Evolutionary conservation across 2,888 invertebrate genomes (phyloP).

Genomic region (Lithosia quadra): DNA sequence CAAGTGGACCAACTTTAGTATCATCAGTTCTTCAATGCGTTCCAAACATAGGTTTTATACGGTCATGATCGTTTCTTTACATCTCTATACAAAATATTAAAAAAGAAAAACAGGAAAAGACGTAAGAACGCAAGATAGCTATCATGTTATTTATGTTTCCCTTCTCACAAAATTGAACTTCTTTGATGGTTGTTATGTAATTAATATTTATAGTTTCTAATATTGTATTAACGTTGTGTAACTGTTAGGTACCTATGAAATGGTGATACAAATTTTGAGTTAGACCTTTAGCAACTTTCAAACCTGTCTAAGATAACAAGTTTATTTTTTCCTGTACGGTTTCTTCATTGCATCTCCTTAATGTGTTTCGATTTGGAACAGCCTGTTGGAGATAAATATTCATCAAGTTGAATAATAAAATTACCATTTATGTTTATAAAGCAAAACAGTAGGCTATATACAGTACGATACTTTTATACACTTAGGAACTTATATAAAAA

Average conservation of each 20-base stretch:
- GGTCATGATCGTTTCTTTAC: not conserved
- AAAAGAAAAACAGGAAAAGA: not conserved
- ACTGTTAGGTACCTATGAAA: not conserved
- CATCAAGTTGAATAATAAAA: not conserved
- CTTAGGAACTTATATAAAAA: conserved; percentile 18
- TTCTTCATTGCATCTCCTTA: not conserved
- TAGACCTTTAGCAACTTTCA: not conserved
- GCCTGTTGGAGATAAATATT: not conserved
- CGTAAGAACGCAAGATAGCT: conserved; percentile 41
- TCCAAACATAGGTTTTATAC: too few relatives aligned
- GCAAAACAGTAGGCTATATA: not conserved
- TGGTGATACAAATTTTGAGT: not conserved
- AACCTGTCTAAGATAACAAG: not conserved
- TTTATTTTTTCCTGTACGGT: not conserved
- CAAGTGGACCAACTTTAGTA: too few relatives aligned
- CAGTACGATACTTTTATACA: not conserved
- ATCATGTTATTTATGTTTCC: conserved; percentile 57
- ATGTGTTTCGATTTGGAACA: not conserved
- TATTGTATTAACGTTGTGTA: conserved; percentile 23
- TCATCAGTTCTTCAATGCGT: too few relatives aligned
- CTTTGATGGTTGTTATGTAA: conserved; percentile 56
- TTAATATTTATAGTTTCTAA: conserved; percentile 51
- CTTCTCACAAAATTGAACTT: conserved; percentile 55
- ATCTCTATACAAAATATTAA: not conserved
- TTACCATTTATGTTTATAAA: not conserved